Conservation (phyloP, 2,113 vertebrate species). For the Tretioscincus oriximinensis region DNA sequence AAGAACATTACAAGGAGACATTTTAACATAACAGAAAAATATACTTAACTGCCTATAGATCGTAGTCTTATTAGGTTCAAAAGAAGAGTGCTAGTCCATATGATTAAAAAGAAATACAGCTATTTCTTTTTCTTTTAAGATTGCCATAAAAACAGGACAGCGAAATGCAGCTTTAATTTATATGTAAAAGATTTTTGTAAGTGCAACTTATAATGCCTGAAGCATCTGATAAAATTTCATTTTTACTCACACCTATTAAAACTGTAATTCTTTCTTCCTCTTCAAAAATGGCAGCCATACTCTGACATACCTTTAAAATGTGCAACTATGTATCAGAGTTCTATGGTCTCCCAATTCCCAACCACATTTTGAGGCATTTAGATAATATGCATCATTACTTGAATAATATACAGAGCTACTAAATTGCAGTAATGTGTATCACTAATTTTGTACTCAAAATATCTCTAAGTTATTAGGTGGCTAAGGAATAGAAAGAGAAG, state of each 20-base stretch:
- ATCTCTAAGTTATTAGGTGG: constrained; percentile 38
- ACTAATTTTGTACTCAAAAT: constrained; percentile 31
- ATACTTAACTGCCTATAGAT: not conserved
- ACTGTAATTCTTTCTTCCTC: too few species aligned
- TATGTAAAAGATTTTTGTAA: too few species aligned
- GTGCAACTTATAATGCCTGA: too few species aligned
- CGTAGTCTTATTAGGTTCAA: not conserved
- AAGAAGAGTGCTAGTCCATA: not conserved
- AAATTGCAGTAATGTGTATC: constrained; percentile 15
- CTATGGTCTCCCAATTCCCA: accelerated
- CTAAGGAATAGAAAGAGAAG: constrained; percentile 40
- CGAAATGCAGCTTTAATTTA: too few species aligned
- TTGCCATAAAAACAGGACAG: too few species aligned
- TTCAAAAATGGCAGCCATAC: too few species aligned
- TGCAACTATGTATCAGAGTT: accelerated
- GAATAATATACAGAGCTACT: not conserved
- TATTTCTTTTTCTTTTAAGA: not conserved
- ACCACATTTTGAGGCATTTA: not conserved
- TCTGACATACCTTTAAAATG: not conserved
- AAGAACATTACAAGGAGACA: too few species aligned
- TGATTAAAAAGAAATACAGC: not conserved
- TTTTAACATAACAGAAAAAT: too few species aligned
- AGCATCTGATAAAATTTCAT: too few species aligned
- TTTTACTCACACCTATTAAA: too few species aligned
- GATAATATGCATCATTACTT: not conserved